Base-by-base conservation (phyloP, 2,888 invertebrate species). In the Papilio demoleus region DNA sequence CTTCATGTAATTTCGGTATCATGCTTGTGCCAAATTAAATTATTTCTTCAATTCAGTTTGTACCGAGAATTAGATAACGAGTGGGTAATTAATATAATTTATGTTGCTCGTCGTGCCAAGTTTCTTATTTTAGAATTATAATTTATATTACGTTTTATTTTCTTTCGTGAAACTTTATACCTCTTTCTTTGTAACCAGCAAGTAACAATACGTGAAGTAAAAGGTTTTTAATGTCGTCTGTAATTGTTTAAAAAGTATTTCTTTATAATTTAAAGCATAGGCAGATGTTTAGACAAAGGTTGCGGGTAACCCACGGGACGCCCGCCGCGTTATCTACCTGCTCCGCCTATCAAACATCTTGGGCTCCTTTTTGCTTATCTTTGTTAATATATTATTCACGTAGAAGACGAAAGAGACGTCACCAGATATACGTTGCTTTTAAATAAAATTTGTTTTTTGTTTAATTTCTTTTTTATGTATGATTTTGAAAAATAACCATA, bases 301-400 rank as follows among this genome's bases (percentile, higher is more conserved):
- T 74, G 70, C 73, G 77, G 81, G 82, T 83, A 83, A 81, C 82
- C 79, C 78, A 77, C 78, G 77, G 78, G 77, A 74, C 70, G 72
- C 70, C 75, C 73, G 71, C 31, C 27, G 64, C 59, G 31, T 74
- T 71, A 69, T 72, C 75, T 85, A 83, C 83, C 85, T 85, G 86
- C 80, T 75, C 70, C 60, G 77, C 76, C 78, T 87, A 85, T 87
- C 85, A 75, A 75, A 77, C 77, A 82, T 83, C 83, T 81, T 79
- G 77, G 78, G 80, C 82, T 82, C 84, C 81, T 82, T 81, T 81
- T 81, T 78, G 81, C 81, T 87, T 86, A 86, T 86, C 86, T 86
- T 76, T 76, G 75, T 77, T 79, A 82, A 84, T 85, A 82, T 78
- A 81, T 84, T 83, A 82, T 81, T 81, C 78, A 75, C 74, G 77